These are phyloP conservation scores for Actinopyga echinites DNA, from an alignment of 53 echinoderm and acorn worm species.

Conservation along the genomic window DNA sequence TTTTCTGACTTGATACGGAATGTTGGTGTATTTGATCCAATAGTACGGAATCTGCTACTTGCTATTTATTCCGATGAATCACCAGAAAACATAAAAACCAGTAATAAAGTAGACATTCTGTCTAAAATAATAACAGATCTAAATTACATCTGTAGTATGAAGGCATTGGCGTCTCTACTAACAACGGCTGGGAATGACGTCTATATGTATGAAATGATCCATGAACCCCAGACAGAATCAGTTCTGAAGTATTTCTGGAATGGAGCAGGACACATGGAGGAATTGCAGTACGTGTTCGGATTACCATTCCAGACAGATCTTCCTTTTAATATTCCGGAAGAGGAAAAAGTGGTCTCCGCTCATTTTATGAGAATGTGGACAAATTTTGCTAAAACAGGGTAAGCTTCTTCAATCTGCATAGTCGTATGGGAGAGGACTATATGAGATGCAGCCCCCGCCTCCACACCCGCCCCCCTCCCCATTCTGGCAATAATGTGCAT, in stretches of 20 bases:
- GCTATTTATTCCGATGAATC: background rate
- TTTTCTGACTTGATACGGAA: background rate
- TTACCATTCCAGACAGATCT: slow-evolving; percentile 35
- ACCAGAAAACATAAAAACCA: background rate
- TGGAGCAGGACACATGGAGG: slow-evolving; percentile 19
- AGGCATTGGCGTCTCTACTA: background rate
- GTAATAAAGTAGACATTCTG: background rate
- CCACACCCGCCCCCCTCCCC: too few species aligned
- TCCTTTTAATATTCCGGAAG: slow-evolving; percentile 4
- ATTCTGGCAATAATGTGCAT: too few species aligned
- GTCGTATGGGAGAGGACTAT: background rate
- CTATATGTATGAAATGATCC: slow-evolving; percentile 65
- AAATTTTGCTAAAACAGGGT: slow-evolving; percentile 52
- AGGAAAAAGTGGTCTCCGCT: background rate
- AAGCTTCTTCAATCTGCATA: background rate
- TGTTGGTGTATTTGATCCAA: slow-evolving; percentile 45
- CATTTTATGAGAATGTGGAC: slow-evolving; percentile 31
- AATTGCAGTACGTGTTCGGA: slow-evolving; percentile 19
- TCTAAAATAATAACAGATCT: slow-evolving; percentile 5
- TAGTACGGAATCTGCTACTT: slow-evolving; percentile 67
- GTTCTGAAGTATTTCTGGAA: slow-evolving; percentile 1
- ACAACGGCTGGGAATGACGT: slow-evolving; percentile 42
- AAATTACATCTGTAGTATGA: background rate
- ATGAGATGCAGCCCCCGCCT: too few species aligned
- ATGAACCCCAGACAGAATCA: slow-evolving; percentile 43